Base-by-base conservation (phyloP, 2,113 vertebrate species). In the Lichenostomus cassidix region DNA sequence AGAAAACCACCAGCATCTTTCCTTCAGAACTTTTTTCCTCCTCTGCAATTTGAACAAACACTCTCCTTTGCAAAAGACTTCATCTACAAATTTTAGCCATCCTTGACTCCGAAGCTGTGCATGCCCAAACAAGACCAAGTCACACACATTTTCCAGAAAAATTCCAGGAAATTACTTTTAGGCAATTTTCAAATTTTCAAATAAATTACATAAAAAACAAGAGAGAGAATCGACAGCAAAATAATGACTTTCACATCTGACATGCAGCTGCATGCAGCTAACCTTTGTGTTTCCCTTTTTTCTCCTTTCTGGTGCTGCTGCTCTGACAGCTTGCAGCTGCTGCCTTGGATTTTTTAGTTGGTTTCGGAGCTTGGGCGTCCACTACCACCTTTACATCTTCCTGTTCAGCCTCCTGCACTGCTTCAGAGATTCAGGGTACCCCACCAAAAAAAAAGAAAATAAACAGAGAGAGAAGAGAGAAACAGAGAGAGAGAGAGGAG, bases 211-310 rank as follows among this genome's bases (percentile, higher is more conserved):
- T 33, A 67, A 50, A 31, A 56, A 50, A 28, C 15, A 25, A 46
- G 18, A 46, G 31, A 27, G 37, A 85, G 25, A 68, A 55, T 15
- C 10, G 56, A 77, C 42, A 70, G 56, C 23, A 78, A 63, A 91
- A 46, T 5, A 62, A 37, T 83, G 49, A 84, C 41, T 64, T 76
- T 81, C 75, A 92, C 47, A 88, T 88, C 77, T 89, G 86, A 68
- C 87, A 89, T 94, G 90, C 71, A 90, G 93, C 68, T 67, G 28
- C 95, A 96, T 97, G 96, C 94, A 91, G 97, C 99, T 99, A 98
- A 99, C 99, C 99, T 99, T 99, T 99, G 97, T 99, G 98, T 94
- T 99, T 99, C 70, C 98, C 99, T 97, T 98, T 99, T 98, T 98
- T 99, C 98, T 99, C 99, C 97, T 99, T 99, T 97, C 98, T 99